Evolutionary conservation across 2,888 invertebrate species (phyloP).

Genomic region (Himalopsyche japonica): DNA sequence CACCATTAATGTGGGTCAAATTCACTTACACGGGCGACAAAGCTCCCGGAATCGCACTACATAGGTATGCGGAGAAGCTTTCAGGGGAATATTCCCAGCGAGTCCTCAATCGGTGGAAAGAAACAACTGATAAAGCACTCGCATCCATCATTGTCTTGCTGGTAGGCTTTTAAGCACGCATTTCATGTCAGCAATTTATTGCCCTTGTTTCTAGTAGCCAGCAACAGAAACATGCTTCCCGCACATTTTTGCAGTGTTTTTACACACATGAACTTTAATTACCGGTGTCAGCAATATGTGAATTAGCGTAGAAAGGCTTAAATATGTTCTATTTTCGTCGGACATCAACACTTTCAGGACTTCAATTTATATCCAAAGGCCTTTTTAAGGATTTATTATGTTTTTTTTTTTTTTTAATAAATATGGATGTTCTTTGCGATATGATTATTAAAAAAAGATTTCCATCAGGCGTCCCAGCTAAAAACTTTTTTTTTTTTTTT

Average conservation of each 20-base stretch:
- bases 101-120: neutral
- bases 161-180: conserved; percentile 15
- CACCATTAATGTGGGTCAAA: neutral
- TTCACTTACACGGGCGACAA: neutral
- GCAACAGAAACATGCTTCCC: neutral
- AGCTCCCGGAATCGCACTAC: neutral
- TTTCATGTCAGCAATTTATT: conserved; percentile 18
- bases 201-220: neutral
- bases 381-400: too few relatives aligned
- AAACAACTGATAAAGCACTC: neutral
- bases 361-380: too few relatives aligned
- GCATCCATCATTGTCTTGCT: conserved; percentile 10
- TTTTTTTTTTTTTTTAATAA: too few relatives aligned
- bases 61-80: neutral
- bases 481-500: too few relatives aligned
- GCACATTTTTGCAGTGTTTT: neutral
- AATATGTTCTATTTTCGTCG: too few relatives aligned
- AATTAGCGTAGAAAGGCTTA: neutral
- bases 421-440: too few relatives aligned
- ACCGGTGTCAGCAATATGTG: neutral
- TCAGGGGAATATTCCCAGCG: neutral
- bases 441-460: too few relatives aligned
- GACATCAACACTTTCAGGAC: too few relatives aligned
- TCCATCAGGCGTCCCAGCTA: too few relatives aligned
- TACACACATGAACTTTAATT: neutral